A percentile compares a stretch with the other conserved stretches of the same genome.
phyloP scores from a whole-genome alignment of 1,140 invertebrate genomes.

The Habropoda laboriosa region DNA sequence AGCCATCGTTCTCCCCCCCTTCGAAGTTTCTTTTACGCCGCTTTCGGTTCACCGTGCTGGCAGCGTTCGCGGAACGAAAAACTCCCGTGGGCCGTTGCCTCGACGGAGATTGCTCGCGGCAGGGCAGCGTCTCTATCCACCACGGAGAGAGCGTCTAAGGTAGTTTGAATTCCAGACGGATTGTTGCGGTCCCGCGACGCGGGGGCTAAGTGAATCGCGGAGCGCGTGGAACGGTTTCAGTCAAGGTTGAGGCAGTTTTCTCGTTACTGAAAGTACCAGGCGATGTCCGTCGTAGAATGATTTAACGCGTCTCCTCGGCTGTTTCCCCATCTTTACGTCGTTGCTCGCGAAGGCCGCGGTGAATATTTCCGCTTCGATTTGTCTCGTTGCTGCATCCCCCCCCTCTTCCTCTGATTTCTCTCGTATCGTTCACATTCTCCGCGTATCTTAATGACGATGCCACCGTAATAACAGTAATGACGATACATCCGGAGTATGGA shows the following conservation, averaged over 20 bases:
- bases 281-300: slow-evolving; percentile 25
- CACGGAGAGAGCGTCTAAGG: not conserved
- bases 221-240: slow-evolving; percentile 1
- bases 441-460: too few relatives aligned
- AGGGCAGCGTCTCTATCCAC: too few relatives aligned
- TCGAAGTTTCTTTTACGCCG: not conserved
- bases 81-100: not conserved
- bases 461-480: too few relatives aligned
- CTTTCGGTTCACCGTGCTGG: not conserved
- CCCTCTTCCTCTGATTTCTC: too few relatives aligned
- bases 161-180: slow-evolving; percentile 47
- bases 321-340: slow-evolving; percentile 49
- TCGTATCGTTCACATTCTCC: too few relatives aligned
- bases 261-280: slow-evolving; percentile 45
- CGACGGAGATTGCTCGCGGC: not conserved
- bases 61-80: not conserved
- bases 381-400: too few relatives aligned
- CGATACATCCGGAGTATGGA: too few relatives aligned
- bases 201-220: slow-evolving; percentile 53
- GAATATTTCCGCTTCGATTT: slow-evolving; percentile 21
- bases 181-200: slow-evolving; percentile 45
- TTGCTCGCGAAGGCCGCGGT: too few relatives aligned
- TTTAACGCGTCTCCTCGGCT: slow-evolving; percentile 49
- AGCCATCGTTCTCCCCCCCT: not conserved
- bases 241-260: slow-evolving; percentile 44